Percentiles rank a stretch among this genome's conserved stretches.
Conservation (phyloP, 92 coral and sea anemone genomes). For the Pocillopora grandis region DNA sequence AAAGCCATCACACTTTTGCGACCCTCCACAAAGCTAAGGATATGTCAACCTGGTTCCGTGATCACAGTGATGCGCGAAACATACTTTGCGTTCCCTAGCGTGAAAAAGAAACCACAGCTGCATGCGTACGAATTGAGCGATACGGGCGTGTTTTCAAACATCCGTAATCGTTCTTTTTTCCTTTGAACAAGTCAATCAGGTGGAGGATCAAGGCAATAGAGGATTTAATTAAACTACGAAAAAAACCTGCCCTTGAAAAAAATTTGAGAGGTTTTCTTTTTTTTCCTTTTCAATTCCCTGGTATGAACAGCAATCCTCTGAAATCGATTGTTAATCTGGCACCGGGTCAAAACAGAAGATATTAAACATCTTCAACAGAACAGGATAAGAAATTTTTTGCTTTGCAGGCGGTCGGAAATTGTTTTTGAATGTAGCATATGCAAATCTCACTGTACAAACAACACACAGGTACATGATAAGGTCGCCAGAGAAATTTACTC, state of each 20-base stretch:
- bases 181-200: constrained; percentile 11
- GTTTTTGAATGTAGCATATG: constrained; percentile 8
- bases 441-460: constrained; percentile 1
- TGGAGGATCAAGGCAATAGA: constrained; percentile 26
- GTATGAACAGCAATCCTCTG: background rate
- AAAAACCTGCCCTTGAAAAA: constrained; percentile 16
- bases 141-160: background rate
- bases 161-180: constrained; percentile 25
- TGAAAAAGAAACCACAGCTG: background rate
- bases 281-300: constrained; percentile 3
- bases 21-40: too few relatives aligned
- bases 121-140: background rate
- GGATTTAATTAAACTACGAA: constrained; percentile 22
- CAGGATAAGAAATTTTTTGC: background rate
- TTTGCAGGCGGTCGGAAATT: constrained; percentile 31
- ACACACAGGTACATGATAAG: constrained; percentile 9
- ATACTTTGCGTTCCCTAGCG: background rate
- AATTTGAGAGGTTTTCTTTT: constrained; percentile 9
- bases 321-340: constrained; percentile 14
- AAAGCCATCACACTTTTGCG: too few relatives aligned
- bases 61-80: background rate
- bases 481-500: background rate
- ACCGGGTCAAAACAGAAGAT: background rate
- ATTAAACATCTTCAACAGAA: constrained; percentile 3
- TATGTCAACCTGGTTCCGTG: too few relatives aligned